phyloP scores from a whole-genome alignment of 2,888 invertebrate species.

The Mythimna impura region DNA sequence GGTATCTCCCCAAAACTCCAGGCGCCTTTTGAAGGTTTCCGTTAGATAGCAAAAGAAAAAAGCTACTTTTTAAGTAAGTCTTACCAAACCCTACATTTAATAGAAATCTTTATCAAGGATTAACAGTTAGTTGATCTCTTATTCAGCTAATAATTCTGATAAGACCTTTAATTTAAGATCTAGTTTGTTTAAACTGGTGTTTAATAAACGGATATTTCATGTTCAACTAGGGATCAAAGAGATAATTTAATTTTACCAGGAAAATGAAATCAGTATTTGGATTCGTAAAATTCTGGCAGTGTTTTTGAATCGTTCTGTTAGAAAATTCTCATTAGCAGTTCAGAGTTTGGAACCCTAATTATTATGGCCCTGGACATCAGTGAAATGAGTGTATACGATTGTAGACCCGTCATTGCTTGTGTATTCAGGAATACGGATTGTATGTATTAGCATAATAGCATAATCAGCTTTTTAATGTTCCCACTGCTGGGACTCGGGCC shows the following conservation, averaged over 20 bases:
- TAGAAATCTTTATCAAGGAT: neutral
- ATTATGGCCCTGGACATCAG: neutral
- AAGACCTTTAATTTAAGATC: slow-evolving; percentile 1
- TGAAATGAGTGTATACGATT: neutral
- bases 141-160: neutral
- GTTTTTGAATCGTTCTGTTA: slow-evolving; percentile 14
- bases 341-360: slow-evolving; percentile 13
- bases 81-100: neutral
- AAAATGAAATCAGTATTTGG: slow-evolving; percentile 17
- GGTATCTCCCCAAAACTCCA: too few species aligned
- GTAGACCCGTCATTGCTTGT: neutral
- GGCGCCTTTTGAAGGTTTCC: too few species aligned
- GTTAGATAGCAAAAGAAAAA: too few species aligned
- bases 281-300: slow-evolving; percentile 17
- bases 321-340: slow-evolving; percentile 29
- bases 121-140: neutral
- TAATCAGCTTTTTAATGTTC: too few species aligned
- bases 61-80: neutral
- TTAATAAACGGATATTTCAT: slow-evolving; percentile 17
- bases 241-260: slow-evolving; percentile 3
- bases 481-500: too few species aligned
- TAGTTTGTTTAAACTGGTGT: neutral
- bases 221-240: slow-evolving; percentile 29
- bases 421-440: neutral
- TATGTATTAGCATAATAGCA: too few species aligned